Conservation (phyloP, 1,140 invertebrate genomes). For the Laupala kohalensis region DNA sequence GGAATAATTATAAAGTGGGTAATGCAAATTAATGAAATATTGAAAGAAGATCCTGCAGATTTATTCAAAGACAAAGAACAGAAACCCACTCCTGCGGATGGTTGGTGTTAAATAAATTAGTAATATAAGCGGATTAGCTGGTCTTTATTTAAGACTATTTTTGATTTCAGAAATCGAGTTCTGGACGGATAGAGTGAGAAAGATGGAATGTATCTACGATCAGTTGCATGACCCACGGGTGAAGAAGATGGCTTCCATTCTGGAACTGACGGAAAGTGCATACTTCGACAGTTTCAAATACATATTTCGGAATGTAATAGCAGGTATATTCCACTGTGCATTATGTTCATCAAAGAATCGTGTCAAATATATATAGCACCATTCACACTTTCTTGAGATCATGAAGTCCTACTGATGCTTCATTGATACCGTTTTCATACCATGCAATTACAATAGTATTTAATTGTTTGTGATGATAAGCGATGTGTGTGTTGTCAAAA, state of each 20-base stretch:
- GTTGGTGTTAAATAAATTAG: constrained; percentile 1
- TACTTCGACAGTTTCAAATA: constrained; percentile 83
- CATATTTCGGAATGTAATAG: constrained; percentile 66
- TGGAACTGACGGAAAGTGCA: constrained; percentile 78
- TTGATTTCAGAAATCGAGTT: constrained; percentile 51
- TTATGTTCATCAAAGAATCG: too few species aligned
- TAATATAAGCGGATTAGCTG: not conserved
- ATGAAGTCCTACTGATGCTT: too few species aligned
- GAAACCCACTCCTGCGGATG: constrained; percentile 2
- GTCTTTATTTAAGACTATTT: not conserved
- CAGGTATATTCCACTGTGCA: too few species aligned
- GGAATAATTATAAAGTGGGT: constrained; percentile 92
- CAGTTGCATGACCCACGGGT: constrained; percentile 74
- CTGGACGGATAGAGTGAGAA: constrained; percentile 57
- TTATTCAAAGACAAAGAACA: not conserved
- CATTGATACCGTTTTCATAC: too few species aligned
- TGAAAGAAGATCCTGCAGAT: constrained; percentile 65
- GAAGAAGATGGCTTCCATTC: constrained; percentile 76
- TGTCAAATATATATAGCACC: too few species aligned
- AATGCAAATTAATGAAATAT: constrained; percentile 80
- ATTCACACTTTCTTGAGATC: too few species aligned
- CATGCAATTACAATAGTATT: too few species aligned
- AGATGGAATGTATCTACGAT: constrained; percentile 78
- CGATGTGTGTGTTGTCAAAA: too few species aligned
- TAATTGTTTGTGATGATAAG: too few species aligned